Evolutionary conservation across 2,113 vertebrate species (phyloP), one percentile per base, ranked within the genome.

Genomic region (Esox niger): DNA sequence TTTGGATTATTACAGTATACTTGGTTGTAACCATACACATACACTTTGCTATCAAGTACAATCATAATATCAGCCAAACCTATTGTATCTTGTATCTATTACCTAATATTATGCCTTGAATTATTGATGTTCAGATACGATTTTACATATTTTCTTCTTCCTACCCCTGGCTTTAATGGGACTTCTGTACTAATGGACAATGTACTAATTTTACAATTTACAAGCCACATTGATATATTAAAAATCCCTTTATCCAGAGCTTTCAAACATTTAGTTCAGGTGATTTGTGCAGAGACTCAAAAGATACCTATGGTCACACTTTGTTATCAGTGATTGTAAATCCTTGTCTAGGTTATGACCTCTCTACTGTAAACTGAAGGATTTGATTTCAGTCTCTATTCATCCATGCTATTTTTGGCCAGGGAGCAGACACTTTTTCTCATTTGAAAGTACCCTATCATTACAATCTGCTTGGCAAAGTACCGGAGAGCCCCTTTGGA

Each of bases 271-370:
- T 9, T 56, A 0, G 25, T 9, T 15, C 26, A 4, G 3, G 54
- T 56, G 25, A 26, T 23, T 27, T 23, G 26, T 15, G n/a, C 9
- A 26, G 8, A 27, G 55, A 57, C 55, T 23, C 4, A 57, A 27
- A 5, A 57, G 23, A 55, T 20, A 55, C n/a, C 9, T 11, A 55
- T 6, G 23, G 21, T 3, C 52, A 55, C 52, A 55, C 25, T 55
- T 55, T 55, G 52, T 55, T 43, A 25, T 55, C 52, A 17, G 55
- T 29, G 55, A 27, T 29, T 17, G 25, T 57, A 57, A 57, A 57
- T 17, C 26, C 55, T 27, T 29, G 21, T 27, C 54, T 56, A 2
- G 4, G 11, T 57, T 57, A 6, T 29, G 55, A 57, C 55, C 55
- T 29, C 27, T 57, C 55, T 57, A 25, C 55, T 15, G 55, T 4